Base-by-base conservation (phyloP, 1,140 invertebrate genomes). In the Melipona quadrifasciata region DNA sequence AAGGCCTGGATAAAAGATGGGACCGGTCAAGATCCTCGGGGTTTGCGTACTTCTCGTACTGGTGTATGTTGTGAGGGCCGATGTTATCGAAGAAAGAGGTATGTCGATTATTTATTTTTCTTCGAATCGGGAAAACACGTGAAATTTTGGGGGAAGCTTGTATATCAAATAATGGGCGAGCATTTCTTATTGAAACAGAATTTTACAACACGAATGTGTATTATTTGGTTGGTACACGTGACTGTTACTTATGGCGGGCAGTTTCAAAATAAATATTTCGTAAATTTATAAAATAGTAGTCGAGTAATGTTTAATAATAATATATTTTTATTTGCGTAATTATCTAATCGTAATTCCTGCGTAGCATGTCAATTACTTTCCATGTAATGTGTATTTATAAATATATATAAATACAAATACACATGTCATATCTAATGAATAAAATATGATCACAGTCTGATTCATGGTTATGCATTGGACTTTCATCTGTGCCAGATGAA, bases 21-120 rank as follows among this genome's bases (percentile, higher is more conserved):
- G 91, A 87, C 79, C 73, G 72, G 85, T 86, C 73, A 89, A 82
- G 82, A 84, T 90, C 47, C 65, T 93, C 53, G 86, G 84, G 84
- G 88, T 93, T 89, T 91, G 85, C 85, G 57, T 91, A 67, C 73
- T 93, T 53, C 80, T 92, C 51, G 64, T 92, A 68, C n/a, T 93
- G 73, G 86, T 86, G 70, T 87, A 86, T 76, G 84, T 86, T 81
- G 82, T 82, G 73, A 75, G 74, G 17, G 86, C 92, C 5, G 91
- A 93, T 55, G 92, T 93, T 84, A 94, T 92, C 77, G 94, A 95
- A 68, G 94, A 95, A 92, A 92, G 94, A 94, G 94, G 94, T 95
- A 31, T 72, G 91, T 80, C 14, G 19, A 4, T 67, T 65, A 47
- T 75, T 79, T 34, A 70, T 57, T 78, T 58, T 58, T 2, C 14